Percentiles rank a stretch among this genome's conserved stretches.
phyloP scores from a whole-genome alignment of 2,797 vertebrate species.

The Xerus rutilus region DNA sequence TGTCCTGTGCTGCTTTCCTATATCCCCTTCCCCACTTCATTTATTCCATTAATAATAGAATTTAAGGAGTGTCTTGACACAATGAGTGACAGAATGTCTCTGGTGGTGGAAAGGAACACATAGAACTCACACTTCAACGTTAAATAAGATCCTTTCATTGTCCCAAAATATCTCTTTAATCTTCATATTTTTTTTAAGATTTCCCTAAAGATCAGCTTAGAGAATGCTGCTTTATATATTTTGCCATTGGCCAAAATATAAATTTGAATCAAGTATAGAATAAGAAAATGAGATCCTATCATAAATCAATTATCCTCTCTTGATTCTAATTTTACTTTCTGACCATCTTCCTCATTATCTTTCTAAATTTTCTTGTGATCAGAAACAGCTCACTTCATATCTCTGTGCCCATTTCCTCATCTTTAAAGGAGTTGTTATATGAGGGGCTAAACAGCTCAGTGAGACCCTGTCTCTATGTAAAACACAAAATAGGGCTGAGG shows the following conservation, averaged over 20 bases:
- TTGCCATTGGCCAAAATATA: background rate
- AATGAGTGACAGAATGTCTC: background rate
- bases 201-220: background rate
- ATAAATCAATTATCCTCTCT: conserved; percentile 21
- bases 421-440: background rate
- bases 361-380: background rate
- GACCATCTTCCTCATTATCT: background rate
- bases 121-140: background rate
- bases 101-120: background rate
- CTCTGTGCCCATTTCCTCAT: background rate
- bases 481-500: too few relatives aligned
- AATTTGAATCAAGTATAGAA: conserved; percentile 23
- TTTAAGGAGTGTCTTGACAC: background rate
- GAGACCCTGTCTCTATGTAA: too few relatives aligned
- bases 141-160: background rate
- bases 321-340: conserved; percentile 1
- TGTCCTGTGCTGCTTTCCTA: background rate
- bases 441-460: too few relatives aligned
- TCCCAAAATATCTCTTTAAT: background rate
- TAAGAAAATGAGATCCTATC: background rate
- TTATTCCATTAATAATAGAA: conserved; percentile 6
- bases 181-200: background rate
- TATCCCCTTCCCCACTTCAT: background rate
- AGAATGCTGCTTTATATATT: background rate
- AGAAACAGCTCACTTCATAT: background rate